Percentiles rank a stretch among this genome's conserved stretches.
Evolutionary conservation across 2,888 invertebrate species (phyloP).

Genomic region (Agonopterix arenella): DNA sequence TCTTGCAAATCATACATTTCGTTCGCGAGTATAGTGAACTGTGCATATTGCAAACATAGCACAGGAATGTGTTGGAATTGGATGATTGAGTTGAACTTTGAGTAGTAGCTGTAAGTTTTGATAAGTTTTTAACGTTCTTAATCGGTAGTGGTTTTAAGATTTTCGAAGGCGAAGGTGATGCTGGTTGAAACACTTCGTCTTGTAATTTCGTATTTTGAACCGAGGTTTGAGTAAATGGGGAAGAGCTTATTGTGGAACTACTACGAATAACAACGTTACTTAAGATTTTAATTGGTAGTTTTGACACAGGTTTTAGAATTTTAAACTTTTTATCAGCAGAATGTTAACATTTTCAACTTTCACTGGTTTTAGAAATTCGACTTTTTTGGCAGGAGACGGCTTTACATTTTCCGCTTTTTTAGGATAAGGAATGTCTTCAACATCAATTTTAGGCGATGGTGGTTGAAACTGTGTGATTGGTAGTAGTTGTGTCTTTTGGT

Average conservation of each 20-base stretch:
- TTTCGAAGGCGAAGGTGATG: conserved; percentile 3
- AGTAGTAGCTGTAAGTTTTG: conserved; percentile 4
- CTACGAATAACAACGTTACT: conserved; percentile 4
- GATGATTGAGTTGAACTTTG: conserved; percentile 5
- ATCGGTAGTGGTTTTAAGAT: conserved; percentile 4
- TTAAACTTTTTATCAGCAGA: conserved; percentile 4
- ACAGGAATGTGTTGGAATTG: conserved; percentile 4
- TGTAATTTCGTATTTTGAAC: conserved; percentile 5
- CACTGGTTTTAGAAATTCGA: conserved; percentile 4
- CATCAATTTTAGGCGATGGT: conserved; percentile 4
- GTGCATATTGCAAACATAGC: conserved; percentile 5
- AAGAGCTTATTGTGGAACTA: conserved; percentile 4
- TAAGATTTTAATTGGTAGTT: conserved; percentile 4
- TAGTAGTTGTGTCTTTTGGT: conserved; percentile 3
- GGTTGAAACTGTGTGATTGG: conserved; percentile 4
- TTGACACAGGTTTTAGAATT: conserved; percentile 4
- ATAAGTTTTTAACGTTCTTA: conserved; percentile 5
- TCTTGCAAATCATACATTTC: conserved; percentile 5
- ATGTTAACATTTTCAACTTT: conserved; percentile 4
- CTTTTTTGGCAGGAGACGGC: conserved; percentile 3
- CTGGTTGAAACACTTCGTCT: conserved; percentile 4
- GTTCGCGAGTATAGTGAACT: conserved; percentile 5
- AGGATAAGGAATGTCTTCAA: neutral
- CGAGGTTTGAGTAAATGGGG: conserved; percentile 4
- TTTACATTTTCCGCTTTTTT: neutral